A percentile compares a stretch with the other conserved stretches of the same genome.
phyloP scores from a whole-genome alignment of 1,140 invertebrate species.

The Neotoxoptera formosana region DNA sequence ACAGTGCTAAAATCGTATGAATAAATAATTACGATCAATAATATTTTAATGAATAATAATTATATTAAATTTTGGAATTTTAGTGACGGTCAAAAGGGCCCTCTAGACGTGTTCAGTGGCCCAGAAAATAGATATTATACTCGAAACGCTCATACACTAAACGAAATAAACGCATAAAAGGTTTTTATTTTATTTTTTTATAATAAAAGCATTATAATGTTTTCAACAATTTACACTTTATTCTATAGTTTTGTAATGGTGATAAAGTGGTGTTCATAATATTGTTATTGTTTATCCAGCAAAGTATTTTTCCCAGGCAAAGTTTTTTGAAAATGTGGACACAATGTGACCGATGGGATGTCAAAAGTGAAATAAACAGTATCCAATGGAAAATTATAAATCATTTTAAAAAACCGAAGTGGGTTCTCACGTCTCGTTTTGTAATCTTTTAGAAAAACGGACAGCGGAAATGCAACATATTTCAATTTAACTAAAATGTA shows the following conservation, averaged over 20 bases:
- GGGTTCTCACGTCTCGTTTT: conserved; percentile 29
- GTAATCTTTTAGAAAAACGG: conserved; percentile 6
- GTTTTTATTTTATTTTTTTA: conserved; percentile 12
- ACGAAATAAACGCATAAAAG: neutral
- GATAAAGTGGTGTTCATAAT: conserved; percentile 16
- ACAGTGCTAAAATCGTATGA: neutral
- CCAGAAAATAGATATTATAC: neutral
- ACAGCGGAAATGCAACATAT: conserved; percentile 16
- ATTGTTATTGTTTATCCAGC: neutral
- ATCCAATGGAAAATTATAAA: conserved; percentile 32
- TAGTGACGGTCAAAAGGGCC: neutral
- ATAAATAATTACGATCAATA: neutral
- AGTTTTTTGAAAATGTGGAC: neutral
- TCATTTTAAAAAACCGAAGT: neutral
- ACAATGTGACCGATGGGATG: conserved; percentile 32
- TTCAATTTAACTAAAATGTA: conserved; percentile 11
- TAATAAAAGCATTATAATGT: conserved; percentile 35
- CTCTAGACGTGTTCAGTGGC: neutral
- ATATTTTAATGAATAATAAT: neutral
- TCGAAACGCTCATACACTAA: neutral
- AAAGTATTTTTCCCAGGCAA: neutral
- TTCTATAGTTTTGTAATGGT: neutral
- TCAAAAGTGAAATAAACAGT: conserved; percentile 22
- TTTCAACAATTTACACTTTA: neutral
- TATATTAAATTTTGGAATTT: neutral